Evolutionary conservation across 2,797 vertebrate genomes (phyloP).

Genomic region (Melanotaenia pygmaea): DNA sequence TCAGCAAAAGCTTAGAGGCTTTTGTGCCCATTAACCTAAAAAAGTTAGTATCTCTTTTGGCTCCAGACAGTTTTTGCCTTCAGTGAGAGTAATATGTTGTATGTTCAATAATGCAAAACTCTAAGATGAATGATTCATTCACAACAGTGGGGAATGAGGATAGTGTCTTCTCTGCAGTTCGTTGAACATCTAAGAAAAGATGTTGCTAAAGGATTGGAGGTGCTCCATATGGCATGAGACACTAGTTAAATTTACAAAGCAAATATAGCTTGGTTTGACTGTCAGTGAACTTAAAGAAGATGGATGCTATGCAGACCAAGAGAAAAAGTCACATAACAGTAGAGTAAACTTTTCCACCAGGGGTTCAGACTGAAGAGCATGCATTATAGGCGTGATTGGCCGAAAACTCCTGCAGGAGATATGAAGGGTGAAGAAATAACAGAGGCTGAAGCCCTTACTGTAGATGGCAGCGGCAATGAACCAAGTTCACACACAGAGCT

Average conservation of each 20-base stretch:
- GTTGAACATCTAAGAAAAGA: conserved; percentile 52
- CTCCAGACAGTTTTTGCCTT: conserved; percentile 58
- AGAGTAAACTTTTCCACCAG: conserved; percentile 42
- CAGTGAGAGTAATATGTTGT: conserved; percentile 70
- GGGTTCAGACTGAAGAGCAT: conserved; percentile 30
- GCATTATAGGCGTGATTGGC: conserved; percentile 56
- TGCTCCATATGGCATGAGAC: conserved; percentile 33
- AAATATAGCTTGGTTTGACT: conserved; percentile 37
- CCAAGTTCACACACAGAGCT: conserved; percentile 33
- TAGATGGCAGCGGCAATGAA: conserved; percentile 45
- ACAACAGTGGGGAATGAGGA: conserved; percentile 49
- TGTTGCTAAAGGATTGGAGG: conserved; percentile 17
- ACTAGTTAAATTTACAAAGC: conserved; percentile 35
- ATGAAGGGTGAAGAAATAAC: conserved; percentile 33
- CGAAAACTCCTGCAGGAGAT: conserved; percentile 43
- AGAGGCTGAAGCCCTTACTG: conserved; percentile 10
- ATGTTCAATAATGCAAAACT: conserved; percentile 73
- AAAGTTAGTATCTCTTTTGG: conserved; percentile 51
- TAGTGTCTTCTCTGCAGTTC: conserved; percentile 46
- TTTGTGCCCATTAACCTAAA: conserved; percentile 39
- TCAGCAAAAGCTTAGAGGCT: conserved; percentile 6
- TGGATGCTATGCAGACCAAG: conserved; percentile 49
- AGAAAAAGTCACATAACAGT: conserved; percentile 23
- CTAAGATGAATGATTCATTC: conserved; percentile 77
- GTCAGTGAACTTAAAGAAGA: conserved; percentile 38